Percentiles rank a stretch among this genome's conserved stretches.
phyloP scores from a whole-genome alignment of 2,113 vertebrate genomes.

The Pyxicephalus adspersus region DNA sequence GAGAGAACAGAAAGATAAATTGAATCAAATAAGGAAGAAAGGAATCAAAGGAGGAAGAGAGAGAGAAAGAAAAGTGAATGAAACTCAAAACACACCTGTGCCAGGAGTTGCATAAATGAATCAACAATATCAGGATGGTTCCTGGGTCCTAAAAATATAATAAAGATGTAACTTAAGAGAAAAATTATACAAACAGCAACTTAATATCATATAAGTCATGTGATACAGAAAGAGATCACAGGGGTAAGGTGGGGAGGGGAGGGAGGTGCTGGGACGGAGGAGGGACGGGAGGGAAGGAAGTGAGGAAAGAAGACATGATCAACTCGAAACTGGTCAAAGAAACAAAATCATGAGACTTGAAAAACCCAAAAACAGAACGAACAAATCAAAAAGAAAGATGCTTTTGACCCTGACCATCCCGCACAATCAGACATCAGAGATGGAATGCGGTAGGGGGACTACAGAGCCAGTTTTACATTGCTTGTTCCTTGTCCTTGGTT shows the following conservation, averaged over 20 bases:
- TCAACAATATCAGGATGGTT: slow-evolving; percentile 99
- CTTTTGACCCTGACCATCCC: slow-evolving; percentile 38
- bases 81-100: slow-evolving; percentile 99
- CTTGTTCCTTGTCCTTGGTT: too few relatives aligned
- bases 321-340: slow-evolving; percentile 95
- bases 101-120: slow-evolving; percentile 99
- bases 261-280: slow-evolving; percentile 66
- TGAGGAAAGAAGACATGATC: slow-evolving; percentile 84
- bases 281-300: slow-evolving; percentile 67
- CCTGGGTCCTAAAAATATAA: slow-evolving; percentile 99
- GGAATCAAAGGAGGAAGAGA: slow-evolving; percentile 82
- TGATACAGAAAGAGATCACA: slow-evolving; percentile 89
- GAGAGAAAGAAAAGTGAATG: slow-evolving; percentile 99
- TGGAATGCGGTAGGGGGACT: slow-evolving; percentile 14
- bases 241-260: slow-evolving; percentile 78
- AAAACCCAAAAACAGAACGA: slow-evolving; percentile 92
- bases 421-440: slow-evolving; percentile 18
- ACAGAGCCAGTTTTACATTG: background rate
- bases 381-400: slow-evolving; percentile 65
- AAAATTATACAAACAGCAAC: slow-evolving; percentile 99
- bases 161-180: slow-evolving; percentile 99
- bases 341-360: slow-evolving; percentile 94
- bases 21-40: slow-evolving; percentile 79
- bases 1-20: slow-evolving; percentile 88
- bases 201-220: slow-evolving; percentile 99